A percentile compares a stretch with the other conserved stretches of the same genome.
These are phyloP conservation scores for Basileuterus tristriatus DNA, from an alignment of 2,797 vertebrate genomes.

Conservation along the genomic window DNA sequence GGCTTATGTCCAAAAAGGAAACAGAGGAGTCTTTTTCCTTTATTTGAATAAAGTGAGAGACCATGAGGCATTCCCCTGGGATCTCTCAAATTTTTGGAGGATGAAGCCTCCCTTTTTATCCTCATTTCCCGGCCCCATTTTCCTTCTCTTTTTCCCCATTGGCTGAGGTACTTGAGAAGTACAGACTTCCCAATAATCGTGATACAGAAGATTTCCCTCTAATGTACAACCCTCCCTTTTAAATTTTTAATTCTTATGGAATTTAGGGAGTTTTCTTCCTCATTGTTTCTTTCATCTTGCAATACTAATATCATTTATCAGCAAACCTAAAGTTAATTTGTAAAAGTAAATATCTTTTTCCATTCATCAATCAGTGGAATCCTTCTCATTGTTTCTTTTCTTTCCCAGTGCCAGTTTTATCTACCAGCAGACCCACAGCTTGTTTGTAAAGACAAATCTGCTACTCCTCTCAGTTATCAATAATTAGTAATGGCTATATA, in stretches of 20 bases:
- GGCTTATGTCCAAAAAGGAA: background rate
- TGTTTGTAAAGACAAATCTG: background rate
- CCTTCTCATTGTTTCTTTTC: background rate
- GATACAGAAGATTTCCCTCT: background rate
- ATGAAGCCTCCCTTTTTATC: background rate
- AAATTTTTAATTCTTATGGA: background rate
- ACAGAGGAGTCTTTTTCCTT: background rate
- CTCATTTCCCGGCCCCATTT: background rate
- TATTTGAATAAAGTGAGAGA: background rate
- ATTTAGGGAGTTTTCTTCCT: background rate
- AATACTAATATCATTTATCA: background rate
- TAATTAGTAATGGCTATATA: background rate
- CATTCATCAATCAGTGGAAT: background rate
- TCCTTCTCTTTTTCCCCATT: background rate
- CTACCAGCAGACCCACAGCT: background rate
- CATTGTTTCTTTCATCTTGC: no score
- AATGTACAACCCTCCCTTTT: background rate
- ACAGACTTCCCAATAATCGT: background rate
- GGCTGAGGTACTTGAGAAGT: background rate
- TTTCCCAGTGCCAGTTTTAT: background rate
- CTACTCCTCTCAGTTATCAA: background rate
- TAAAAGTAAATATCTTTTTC: background rate
- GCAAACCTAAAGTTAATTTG: background rate
- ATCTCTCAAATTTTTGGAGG: background rate
- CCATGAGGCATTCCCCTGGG: background rate